Conservation (phyloP, 2,888 invertebrate genomes). For the Luperina testacea region DNA sequence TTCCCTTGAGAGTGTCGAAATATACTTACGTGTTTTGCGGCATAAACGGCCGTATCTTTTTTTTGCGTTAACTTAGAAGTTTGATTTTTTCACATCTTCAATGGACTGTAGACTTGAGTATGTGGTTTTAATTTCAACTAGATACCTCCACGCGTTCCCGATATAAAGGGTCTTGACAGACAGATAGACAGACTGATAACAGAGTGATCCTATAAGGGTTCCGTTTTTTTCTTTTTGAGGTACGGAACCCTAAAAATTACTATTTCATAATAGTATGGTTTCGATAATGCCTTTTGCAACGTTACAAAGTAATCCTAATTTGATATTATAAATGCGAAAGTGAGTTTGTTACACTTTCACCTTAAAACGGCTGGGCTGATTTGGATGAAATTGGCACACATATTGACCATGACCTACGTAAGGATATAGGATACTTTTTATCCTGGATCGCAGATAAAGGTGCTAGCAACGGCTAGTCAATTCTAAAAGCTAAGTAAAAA, state of each 20-base stretch:
- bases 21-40: too few relatives aligned
- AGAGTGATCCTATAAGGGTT: too few relatives aligned
- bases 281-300: not conserved
- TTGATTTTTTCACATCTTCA: too few relatives aligned
- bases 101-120: too few relatives aligned
- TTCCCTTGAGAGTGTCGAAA: too few relatives aligned
- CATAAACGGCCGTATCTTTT: too few relatives aligned
- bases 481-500: not conserved
- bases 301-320: not conserved
- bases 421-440: not conserved
- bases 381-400: not conserved
- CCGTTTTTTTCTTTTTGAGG: too few relatives aligned
- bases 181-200: too few relatives aligned
- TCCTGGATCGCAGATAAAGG: not conserved
- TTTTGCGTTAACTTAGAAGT: too few relatives aligned
- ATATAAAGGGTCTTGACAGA: too few relatives aligned
- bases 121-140: too few relatives aligned
- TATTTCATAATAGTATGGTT: not conserved
- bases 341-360: not conserved
- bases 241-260: not conserved
- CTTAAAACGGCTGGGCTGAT: not conserved
- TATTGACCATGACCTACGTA: not conserved
- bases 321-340: not conserved
- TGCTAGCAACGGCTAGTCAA: not conserved
- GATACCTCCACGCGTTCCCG: too few relatives aligned